phyloP scores from a whole-genome alignment of 1,140 invertebrate species.

The Venturia canescens region DNA sequence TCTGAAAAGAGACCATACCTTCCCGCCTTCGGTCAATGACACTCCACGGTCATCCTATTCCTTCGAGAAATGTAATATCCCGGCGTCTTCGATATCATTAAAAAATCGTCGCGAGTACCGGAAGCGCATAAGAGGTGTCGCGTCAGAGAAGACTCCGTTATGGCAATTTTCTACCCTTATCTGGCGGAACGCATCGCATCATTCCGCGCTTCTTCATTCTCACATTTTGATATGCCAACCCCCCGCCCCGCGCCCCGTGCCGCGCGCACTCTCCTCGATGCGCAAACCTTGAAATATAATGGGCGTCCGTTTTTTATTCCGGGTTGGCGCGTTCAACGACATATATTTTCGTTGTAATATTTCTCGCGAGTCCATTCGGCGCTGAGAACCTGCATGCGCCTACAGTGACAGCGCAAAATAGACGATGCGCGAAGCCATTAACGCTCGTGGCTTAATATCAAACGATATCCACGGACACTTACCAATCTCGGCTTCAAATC shows the following conservation, averaged over 20 bases:
- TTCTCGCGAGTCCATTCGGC: slow-evolving; percentile 3
- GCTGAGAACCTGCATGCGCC: slow-evolving; percentile 11
- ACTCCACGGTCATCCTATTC: slow-evolving; percentile 33
- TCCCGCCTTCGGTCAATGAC: not conserved
- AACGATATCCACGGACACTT: not conserved
- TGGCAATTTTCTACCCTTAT: slow-evolving; percentile 56
- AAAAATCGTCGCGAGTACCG: slow-evolving; percentile 52
- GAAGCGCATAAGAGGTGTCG: slow-evolving; percentile 50
- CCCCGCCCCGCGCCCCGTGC: slow-evolving; percentile 47
- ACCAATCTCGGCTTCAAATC: not conserved
- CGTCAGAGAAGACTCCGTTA: slow-evolving; percentile 54
- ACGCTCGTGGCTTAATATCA: not conserved
- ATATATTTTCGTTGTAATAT: slow-evolving; percentile 11
- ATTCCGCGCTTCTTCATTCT: slow-evolving; percentile 53
- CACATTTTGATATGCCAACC: slow-evolving; percentile 31
- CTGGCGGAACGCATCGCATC: slow-evolving; percentile 61
- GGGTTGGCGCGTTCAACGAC: slow-evolving; percentile 60
- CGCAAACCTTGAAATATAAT: slow-evolving; percentile 70
- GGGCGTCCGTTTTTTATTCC: slow-evolving; percentile 63
- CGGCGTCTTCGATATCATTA: slow-evolving; percentile 40
- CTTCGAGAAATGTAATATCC: slow-evolving; percentile 24
- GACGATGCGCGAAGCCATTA: slow-evolving; percentile 30
- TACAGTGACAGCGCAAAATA: not conserved
- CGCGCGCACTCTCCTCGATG: slow-evolving; percentile 38
- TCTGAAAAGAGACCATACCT: not conserved